Evolutionary conservation across 2,888 invertebrate genomes (phyloP), one percentile per base, ranked within the genome.

Genomic region (Myopa testacea): DNA sequence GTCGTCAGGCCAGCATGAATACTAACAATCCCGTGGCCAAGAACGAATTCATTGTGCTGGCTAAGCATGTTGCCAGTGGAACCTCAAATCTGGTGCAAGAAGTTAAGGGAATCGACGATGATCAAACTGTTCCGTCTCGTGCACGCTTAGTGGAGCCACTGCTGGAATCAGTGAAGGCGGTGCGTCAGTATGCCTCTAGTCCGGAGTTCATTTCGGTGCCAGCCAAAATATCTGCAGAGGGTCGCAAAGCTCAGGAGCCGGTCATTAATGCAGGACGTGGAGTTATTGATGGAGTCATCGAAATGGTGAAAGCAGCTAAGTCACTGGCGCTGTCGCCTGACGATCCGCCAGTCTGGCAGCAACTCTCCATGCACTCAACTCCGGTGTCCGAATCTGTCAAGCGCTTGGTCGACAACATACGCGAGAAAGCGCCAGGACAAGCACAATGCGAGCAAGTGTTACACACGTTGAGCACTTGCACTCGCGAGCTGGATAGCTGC

Each of bases 361-460:
- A 94, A 78, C 93, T 99, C 80, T 98, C 98, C 0, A 93, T 93
- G 83, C 97, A 98, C 90, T 98, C 98, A 87, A 98, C 97, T 88
- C 94, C 94, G 73, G 98, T 99, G 0, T 98, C 98, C 1, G 98
- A 99, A 88, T 96, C 97, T 45, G 98, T 99, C 86, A 99, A 99
- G 90, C 93, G 94, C 14, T 92, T 99, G 5, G 98, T 98, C 5
- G 94, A 96, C 16, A 96, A 96, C 81, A 97, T 98, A 83, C 93
- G 95, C 75, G 98, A 98, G 86, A 96, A 96, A 84, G 98, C 98
- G 0, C 99, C 99, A 0, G 99, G 99, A 0, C 98, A 98, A 88
- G 93, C 94, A 5, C 99, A 99, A 88, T 98, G 99, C 88, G 95
- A 96, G 68, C 91, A 92, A 0, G 96, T 96, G 0, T 92, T 97